Evolutionary conservation across 1,140 invertebrate genomes (phyloP).

Genomic region (Cherax destructor): DNA sequence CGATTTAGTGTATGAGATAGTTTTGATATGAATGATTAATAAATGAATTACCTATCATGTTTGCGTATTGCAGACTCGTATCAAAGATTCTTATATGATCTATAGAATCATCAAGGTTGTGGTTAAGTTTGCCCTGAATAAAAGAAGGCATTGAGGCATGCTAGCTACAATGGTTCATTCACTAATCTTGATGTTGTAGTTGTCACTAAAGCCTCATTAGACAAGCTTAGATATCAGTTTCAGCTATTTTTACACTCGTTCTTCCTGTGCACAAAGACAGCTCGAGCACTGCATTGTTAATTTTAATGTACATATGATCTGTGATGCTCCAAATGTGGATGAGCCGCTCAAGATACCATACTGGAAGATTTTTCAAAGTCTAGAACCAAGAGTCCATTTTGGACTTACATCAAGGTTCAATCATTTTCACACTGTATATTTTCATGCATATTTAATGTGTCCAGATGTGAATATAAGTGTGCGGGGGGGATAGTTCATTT

Average conservation of each 20-base stretch:
- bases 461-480: slow-evolving; percentile 24
- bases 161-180: slow-evolving; percentile 42
- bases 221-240: slow-evolving; percentile 29
- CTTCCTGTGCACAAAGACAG: slow-evolving; percentile 44
- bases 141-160: not conserved
- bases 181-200: slow-evolving; percentile 39
- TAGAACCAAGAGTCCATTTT: not conserved
- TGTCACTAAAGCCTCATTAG: not conserved
- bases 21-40: not conserved
- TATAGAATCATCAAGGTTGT: slow-evolving; percentile 3
- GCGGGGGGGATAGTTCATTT: slow-evolving; percentile 34
- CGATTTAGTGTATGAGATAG: not conserved
- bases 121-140: slow-evolving; percentile 9
- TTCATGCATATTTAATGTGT: slow-evolving; percentile 15
- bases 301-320: slow-evolving; percentile 41
- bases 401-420: slow-evolving; percentile 5
- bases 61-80: not conserved
- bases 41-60: not conserved
- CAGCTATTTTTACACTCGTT: slow-evolving; percentile 32
- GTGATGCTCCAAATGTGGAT: slow-evolving; percentile 24
- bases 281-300: slow-evolving; percentile 44
- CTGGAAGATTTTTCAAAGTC: not conserved
- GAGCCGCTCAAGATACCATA: slow-evolving; percentile 40
- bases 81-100: not conserved
- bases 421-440: slow-evolving; percentile 37